Conservation (phyloP, 2,797 vertebrate genomes). For the Alosa sapidissima region DNA sequence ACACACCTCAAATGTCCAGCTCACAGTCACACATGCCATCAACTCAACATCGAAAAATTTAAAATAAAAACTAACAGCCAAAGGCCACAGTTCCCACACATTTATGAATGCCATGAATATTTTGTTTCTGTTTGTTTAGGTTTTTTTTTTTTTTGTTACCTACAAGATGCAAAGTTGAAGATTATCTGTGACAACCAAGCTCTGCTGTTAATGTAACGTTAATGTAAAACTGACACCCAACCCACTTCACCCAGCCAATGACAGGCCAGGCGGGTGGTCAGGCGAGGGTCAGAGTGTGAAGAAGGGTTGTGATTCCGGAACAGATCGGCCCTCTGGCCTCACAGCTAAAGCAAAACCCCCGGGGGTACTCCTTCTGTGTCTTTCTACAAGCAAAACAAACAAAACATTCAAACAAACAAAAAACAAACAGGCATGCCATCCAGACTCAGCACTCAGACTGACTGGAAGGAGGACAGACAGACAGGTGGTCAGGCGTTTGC, state of each 20-base stretch:
- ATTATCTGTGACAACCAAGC: neutral
- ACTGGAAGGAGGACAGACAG: neutral
- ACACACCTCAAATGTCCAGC: neutral
- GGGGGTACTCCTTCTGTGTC: neutral
- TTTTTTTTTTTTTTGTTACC: neutral
- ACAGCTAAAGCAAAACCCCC: neutral
- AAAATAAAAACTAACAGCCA: neutral
- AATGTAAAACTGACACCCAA: neutral
- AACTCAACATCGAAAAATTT: neutral
- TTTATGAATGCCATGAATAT: neutral
- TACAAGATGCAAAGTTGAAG: neutral
- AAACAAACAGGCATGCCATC: neutral
- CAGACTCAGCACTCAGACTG: neutral
- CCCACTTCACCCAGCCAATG: neutral
- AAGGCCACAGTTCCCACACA: neutral
- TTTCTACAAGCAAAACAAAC: neutral
- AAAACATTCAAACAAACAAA: neutral
- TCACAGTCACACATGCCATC: neutral
- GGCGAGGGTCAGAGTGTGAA: neutral
- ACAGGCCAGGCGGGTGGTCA: neutral
- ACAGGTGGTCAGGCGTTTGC: neutral
- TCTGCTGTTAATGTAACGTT: neutral
- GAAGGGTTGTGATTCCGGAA: neutral
- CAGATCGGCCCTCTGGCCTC: neutral
- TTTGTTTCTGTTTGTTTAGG: neutral